These are phyloP conservation scores for Rhodeus uyekii DNA, from an alignment of 2,797 vertebrate species.

Conservation along the genomic window DNA sequence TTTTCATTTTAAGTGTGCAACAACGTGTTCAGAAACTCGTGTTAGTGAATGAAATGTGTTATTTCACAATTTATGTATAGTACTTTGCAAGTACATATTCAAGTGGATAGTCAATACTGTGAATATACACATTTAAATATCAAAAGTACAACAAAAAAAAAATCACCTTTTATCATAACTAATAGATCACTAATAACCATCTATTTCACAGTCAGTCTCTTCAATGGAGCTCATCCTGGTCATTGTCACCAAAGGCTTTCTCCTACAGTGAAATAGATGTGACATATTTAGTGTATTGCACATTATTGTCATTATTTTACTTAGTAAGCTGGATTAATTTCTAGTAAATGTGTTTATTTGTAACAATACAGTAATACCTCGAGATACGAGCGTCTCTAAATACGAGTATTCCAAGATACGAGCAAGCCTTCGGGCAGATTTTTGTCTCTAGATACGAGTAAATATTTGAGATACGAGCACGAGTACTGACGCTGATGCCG, in stretches of 20 bases:
- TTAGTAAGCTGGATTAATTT: neutral
- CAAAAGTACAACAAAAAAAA: neutral
- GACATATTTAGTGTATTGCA: neutral
- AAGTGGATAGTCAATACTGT: neutral
- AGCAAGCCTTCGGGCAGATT: too few species aligned
- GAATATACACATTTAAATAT: neutral
- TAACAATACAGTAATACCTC: too few species aligned
- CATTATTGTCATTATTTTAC: neutral
- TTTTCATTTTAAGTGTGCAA: neutral
- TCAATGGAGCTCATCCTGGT: slow-evolving; percentile 53
- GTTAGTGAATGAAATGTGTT: neutral
- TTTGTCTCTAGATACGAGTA: too few species aligned
- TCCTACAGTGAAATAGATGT: slow-evolving; percentile 46
- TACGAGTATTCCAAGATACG: too few species aligned
- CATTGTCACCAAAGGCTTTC: slow-evolving; percentile 49
- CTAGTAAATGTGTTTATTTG: neutral
- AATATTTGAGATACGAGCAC: too few species aligned
- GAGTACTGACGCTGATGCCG: too few species aligned
- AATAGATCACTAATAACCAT: neutral
- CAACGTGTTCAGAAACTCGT: neutral
- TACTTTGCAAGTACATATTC: neutral
- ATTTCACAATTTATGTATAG: neutral
- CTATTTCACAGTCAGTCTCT: neutral
- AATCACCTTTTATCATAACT: neutral
- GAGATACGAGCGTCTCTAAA: too few species aligned